Conservation (phyloP, 1,140 invertebrate species). For the Drosophila sechellia region DNA sequence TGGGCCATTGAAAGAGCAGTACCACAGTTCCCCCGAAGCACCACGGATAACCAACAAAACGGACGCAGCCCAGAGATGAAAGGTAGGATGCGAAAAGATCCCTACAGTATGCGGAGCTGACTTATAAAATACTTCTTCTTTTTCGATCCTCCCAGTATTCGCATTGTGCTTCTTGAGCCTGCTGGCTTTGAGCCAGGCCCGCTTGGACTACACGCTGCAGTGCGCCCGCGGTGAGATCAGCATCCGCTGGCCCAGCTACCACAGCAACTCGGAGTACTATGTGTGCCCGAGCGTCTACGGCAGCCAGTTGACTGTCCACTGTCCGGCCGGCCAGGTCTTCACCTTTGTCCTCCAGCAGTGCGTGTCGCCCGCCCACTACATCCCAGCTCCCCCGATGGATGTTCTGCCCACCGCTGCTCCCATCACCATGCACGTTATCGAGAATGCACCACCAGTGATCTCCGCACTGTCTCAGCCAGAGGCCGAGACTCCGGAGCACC, state of each 20-base stretch:
- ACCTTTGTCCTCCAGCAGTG: constrained; percentile 79
- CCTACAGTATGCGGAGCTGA: too few relatives aligned
- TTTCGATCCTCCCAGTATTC: constrained; percentile 38
- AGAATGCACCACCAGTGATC: constrained; percentile 56
- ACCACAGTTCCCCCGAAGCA: constrained; percentile 56
- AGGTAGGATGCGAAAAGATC: constrained; percentile 34
- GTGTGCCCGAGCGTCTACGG: constrained; percentile 61
- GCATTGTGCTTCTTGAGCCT: constrained; percentile 68
- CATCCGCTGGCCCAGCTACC: constrained; percentile 81
- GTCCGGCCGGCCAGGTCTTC: constrained; percentile 73
- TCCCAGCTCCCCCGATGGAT: constrained; percentile 67
- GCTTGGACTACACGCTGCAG: constrained; percentile 64
- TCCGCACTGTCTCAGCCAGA: constrained; percentile 4
- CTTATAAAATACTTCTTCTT: neutral
- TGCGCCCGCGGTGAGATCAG: constrained; percentile 66
- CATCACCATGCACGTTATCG: constrained; percentile 43
- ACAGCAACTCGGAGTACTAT: constrained; percentile 78
- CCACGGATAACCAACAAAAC: constrained; percentile 56
- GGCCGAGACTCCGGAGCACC: constrained; percentile 15
- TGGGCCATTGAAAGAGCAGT: constrained; percentile 48
- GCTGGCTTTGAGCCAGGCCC: constrained; percentile 61
- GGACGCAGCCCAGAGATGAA: constrained; percentile 54
- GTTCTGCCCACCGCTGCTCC: constrained; percentile 60
- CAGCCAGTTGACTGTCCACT: constrained; percentile 59
- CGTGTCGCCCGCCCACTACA: constrained; percentile 54